Conservation (phyloP, 2,888 invertebrate genomes). For the Ernsta delagoae region DNA sequence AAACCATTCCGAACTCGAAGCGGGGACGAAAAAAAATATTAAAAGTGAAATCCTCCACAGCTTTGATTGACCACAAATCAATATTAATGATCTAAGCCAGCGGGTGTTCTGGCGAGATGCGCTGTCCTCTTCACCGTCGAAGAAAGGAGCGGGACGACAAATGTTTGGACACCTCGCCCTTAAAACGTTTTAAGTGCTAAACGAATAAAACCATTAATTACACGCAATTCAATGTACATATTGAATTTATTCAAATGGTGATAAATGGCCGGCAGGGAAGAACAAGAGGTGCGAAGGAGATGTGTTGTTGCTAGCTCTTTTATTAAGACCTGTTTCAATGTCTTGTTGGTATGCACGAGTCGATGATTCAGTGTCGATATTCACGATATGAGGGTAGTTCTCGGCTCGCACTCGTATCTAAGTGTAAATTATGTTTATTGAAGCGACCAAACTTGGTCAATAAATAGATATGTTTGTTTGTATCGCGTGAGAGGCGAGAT, state of each 20-base stretch:
- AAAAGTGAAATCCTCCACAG: constrained; percentile 82
- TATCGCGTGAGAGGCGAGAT: constrained; percentile 28
- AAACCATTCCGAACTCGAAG: constrained; percentile 54
- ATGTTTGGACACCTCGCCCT: constrained; percentile 83
- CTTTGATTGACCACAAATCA: constrained; percentile 86
- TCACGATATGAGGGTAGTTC: constrained; percentile 46
- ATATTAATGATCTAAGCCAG: constrained; percentile 84
- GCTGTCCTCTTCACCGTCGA: constrained; percentile 54
- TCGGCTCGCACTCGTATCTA: constrained; percentile 11
- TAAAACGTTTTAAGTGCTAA: constrained; percentile 83
- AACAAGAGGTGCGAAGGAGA: constrained; percentile 76
- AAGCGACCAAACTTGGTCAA: constrained; percentile 36
- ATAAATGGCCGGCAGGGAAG: constrained; percentile 72
- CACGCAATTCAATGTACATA: constrained; percentile 84
- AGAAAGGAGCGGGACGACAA: constrained; percentile 54
- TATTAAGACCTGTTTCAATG: constrained; percentile 48
- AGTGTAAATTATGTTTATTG: constrained; percentile 38
- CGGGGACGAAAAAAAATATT: constrained; percentile 73
- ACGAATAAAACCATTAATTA: constrained; percentile 85
- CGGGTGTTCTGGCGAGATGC: constrained; percentile 70
- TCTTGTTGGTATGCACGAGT: constrained; percentile 55
- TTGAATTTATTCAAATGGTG: constrained; percentile 85
- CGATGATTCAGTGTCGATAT: constrained; percentile 61
- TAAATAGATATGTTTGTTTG: constrained; percentile 26
- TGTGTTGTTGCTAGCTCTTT: constrained; percentile 48